Conservation (phyloP, 2,797 vertebrate genomes). For the Clarias fuscus region DNA sequence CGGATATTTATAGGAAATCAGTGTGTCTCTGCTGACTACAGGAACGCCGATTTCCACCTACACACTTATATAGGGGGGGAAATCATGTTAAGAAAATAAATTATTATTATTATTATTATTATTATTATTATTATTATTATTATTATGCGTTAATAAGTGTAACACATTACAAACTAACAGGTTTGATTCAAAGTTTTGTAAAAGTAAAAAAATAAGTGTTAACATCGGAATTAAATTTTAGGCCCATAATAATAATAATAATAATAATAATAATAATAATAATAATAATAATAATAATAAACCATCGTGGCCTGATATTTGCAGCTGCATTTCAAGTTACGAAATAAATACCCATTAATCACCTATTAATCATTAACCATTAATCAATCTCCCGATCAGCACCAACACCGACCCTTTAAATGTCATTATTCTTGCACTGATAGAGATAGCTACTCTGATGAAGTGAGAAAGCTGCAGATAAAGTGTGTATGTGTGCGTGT, state of each 20-base stretch:
- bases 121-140: constrained; percentile 11
- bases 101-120: constrained; percentile 13
- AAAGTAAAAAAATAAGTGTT: not conserved
- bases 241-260: not conserved
- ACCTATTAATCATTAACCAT: not conserved
- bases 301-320: constrained; percentile 3
- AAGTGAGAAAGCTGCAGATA: constrained; percentile 16
- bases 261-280: not conserved
- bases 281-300: not conserved
- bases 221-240: not conserved
- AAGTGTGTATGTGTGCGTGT: not conserved
- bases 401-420: constrained; percentile 7
- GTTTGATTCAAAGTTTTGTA: not conserved
- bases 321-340: constrained; percentile 12
- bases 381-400: constrained; percentile 17
- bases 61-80: too few species aligned
- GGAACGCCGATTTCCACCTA: not conserved
- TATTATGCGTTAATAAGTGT: not conserved
- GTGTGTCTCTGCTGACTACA: not conserved
- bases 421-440: constrained; percentile 11
- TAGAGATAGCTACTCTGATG: constrained; percentile 15
- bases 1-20: constrained; percentile 5
- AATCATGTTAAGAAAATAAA: not conserved
- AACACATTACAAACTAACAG: not conserved
- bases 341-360: constrained; percentile 20